Conservation (phyloP, 2,797 vertebrate genomes). For the Petrocephalus sullivani region DNA sequence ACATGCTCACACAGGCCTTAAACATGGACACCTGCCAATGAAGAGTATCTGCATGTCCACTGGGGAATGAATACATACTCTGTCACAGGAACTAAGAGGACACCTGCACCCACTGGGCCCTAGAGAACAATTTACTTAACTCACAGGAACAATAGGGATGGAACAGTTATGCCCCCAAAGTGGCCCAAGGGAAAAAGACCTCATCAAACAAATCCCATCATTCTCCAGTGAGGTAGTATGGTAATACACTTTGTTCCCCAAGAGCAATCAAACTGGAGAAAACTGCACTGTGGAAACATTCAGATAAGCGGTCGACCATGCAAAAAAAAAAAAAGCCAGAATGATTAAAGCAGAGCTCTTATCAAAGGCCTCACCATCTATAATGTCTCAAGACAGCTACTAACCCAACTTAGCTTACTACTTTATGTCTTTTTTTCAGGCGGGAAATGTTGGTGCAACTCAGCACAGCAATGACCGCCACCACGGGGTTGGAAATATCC, state of each 20-base stretch:
- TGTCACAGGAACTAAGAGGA: background rate
- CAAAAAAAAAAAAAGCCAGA: background rate
- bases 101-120: background rate
- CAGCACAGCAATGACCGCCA: background rate
- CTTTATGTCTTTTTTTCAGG: background rate
- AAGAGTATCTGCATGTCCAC: background rate
- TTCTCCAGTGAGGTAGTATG: background rate
- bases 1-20: background rate
- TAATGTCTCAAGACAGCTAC: constrained; percentile 1
- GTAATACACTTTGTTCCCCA: background rate
- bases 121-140: background rate
- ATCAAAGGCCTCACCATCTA: constrained; percentile 13
- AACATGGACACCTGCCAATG: background rate
- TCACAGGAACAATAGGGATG: background rate
- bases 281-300: background rate
- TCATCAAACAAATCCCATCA: background rate
- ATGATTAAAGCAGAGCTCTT: constrained; percentile 5
- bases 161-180: background rate
- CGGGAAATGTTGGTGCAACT: background rate
- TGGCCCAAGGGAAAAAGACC: background rate
- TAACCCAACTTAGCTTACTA: background rate
- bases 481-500: background rate
- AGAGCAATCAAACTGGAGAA: background rate
- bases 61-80: background rate
- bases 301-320: background rate